These are phyloP conservation scores for Percopsis omiscomaycus DNA, from an alignment of 2,797 vertebrate species.

Conservation along the genomic window DNA sequence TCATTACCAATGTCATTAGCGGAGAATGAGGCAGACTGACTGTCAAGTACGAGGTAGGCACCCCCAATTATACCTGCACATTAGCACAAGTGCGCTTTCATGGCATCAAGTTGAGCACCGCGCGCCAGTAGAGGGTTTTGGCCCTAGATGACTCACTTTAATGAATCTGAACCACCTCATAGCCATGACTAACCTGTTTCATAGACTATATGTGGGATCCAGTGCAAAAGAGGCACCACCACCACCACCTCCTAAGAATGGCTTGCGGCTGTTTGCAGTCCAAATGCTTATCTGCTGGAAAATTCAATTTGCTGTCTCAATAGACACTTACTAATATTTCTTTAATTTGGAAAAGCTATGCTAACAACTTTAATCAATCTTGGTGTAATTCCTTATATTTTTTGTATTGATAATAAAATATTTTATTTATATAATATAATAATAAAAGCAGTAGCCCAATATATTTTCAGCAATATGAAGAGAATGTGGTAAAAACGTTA, in stretches of 20 bases:
- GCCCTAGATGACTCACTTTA: slow-evolving; percentile 36
- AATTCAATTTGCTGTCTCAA: background rate
- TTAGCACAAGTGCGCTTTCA: slow-evolving; percentile 28
- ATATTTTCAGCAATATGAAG: background rate
- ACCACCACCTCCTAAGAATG: slow-evolving; percentile 5
- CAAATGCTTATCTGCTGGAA: background rate
- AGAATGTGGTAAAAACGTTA: slow-evolving; percentile 30
- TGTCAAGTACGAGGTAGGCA: slow-evolving; percentile 26
- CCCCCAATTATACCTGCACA: slow-evolving; percentile 44
- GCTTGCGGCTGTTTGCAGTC: background rate
- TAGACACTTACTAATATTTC: background rate
- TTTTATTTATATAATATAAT: background rate
- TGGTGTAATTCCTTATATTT: background rate
- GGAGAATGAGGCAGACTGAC: slow-evolving; percentile 28
- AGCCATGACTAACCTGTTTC: slow-evolving; percentile 53
- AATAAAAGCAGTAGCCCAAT: too few species aligned
- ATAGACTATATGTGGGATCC: slow-evolving; percentile 41
- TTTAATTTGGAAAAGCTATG: slow-evolving; percentile 3
- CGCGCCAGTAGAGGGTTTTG: slow-evolving; percentile 22
- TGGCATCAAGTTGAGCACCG: slow-evolving; percentile 24
- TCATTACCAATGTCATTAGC: slow-evolving; percentile 28
- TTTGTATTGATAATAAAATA: too few species aligned
- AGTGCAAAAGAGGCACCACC: slow-evolving; percentile 29
- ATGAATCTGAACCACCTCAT: slow-evolving; percentile 45
- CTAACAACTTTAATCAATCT: background rate